Percentiles rank a stretch among this genome's conserved stretches.
Evolutionary conservation across 2,888 invertebrate species (phyloP).

Genomic region (Cheilosia vernalis): DNA sequence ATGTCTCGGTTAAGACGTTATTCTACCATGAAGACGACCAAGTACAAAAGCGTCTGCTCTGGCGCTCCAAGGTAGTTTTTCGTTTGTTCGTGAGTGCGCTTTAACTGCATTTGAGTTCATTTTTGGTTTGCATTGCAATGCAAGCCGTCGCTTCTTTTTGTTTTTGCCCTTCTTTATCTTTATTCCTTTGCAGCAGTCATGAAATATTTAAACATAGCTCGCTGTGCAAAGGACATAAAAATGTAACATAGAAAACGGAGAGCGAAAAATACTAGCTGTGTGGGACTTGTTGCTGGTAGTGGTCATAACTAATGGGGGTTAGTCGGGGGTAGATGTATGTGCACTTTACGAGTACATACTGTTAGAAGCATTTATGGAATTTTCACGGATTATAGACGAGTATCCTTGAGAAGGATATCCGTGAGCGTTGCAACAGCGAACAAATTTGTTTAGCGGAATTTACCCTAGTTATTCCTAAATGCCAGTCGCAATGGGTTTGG

Average conservation of each 20-base stretch:
- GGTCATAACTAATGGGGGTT: conserved; percentile 43
- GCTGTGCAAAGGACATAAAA: conserved; percentile 49
- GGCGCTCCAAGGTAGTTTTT: conserved; percentile 9
- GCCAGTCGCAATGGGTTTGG: neutral
- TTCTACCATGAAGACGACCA: conserved; percentile 24
- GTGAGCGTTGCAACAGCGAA: neutral
- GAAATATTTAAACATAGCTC: conserved; percentile 56
- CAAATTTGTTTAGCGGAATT: neutral
- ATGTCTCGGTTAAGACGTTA: conserved; percentile 41
- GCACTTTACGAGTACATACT: conserved; percentile 3
- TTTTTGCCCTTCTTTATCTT: conserved; percentile 23
- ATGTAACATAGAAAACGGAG: conserved; percentile 45
- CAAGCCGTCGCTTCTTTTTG: conserved; percentile 24
- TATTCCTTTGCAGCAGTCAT: conserved; percentile 45
- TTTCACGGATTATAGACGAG: conserved; percentile 41
- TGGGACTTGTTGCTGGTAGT: conserved; percentile 51
- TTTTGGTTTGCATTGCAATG: conserved; percentile 45
- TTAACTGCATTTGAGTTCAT: conserved; percentile 58
- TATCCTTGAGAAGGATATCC: conserved; percentile 47
- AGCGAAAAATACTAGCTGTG: conserved; percentile 22
- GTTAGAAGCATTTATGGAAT: conserved; percentile 40
- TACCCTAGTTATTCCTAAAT: neutral
- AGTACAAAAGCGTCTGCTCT: conserved; percentile 26
- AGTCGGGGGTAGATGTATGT: neutral
- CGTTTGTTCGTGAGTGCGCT: conserved; percentile 50